Percentiles rank a stretch among this genome's conserved stretches.
Evolutionary conservation across 2,113 vertebrate genomes (phyloP).

Genomic region (Alces alces): DNA sequence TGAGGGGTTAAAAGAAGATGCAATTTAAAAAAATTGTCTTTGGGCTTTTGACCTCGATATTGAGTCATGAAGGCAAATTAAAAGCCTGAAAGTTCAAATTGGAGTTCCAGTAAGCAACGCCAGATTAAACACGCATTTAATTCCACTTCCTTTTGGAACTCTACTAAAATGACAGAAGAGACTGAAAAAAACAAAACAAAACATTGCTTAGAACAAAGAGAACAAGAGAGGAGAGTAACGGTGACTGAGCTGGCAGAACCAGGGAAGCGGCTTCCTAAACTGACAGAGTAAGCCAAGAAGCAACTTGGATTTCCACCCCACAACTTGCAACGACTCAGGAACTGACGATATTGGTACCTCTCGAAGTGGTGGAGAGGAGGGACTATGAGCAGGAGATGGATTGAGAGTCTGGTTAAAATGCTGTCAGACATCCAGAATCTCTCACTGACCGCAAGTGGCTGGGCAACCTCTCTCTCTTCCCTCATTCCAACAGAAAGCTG

Average conservation of each 20-base stretch:
- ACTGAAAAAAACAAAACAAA: not conserved
- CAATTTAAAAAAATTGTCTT: not conserved
- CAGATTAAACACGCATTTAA: not conserved
- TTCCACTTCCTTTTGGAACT: not conserved
- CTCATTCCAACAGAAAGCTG: not conserved
- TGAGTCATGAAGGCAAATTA: not conserved
- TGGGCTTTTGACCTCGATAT: not conserved
- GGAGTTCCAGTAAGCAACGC: not conserved
- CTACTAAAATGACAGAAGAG: not conserved
- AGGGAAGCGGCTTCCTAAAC: not conserved
- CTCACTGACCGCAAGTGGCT: not conserved
- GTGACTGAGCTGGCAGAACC: not conserved
- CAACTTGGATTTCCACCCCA: not conserved
- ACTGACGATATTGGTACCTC: not conserved
- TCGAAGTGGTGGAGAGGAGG: not conserved
- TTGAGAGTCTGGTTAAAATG: not conserved
- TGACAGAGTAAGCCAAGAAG: not conserved
- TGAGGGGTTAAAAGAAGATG: not conserved
- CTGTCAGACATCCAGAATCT: not conserved
- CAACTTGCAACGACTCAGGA: not conserved
- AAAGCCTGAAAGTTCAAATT: not conserved
- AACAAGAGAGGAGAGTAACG: not conserved
- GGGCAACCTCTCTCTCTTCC: not conserved
- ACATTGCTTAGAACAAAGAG: not conserved
- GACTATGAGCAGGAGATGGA: not conserved